These are phyloP conservation scores for Euplexia lucipara DNA, from an alignment of 2,888 invertebrate genomes.

Conservation along the genomic window DNA sequence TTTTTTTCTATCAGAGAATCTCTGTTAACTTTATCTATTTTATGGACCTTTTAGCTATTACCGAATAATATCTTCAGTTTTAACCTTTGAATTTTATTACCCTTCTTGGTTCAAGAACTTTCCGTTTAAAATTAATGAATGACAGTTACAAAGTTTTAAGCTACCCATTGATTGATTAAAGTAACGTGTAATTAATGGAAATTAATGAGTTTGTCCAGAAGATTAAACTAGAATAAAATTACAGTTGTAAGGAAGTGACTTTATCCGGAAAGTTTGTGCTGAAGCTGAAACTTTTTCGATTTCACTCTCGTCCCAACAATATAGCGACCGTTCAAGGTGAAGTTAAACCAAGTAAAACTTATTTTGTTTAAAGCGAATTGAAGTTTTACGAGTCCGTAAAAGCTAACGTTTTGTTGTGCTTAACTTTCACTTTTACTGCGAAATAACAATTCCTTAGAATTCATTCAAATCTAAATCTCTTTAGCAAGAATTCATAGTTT, in stretches of 20 bases:
- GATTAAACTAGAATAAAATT: slow-evolving; percentile 24
- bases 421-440: slow-evolving; percentile 40
- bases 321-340: slow-evolving; percentile 45
- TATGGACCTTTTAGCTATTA: no score
- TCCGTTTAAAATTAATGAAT: slow-evolving; percentile 16
- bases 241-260: slow-evolving; percentile 48
- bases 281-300: slow-evolving; percentile 66
- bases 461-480: slow-evolving; percentile 12
- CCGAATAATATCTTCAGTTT: no score
- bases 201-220: slow-evolving; percentile 30
- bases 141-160: slow-evolving; percentile 31
- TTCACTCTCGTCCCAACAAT: slow-evolving; percentile 57
- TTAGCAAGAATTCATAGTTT: not conserved
- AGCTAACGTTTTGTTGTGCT: slow-evolving; percentile 19
- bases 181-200: slow-evolving; percentile 30
- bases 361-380: slow-evolving; percentile 50
- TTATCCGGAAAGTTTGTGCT: slow-evolving; percentile 36
- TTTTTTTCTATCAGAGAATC: no score
- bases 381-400: slow-evolving; percentile 50
- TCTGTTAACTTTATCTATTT: no score
- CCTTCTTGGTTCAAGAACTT: not conserved
- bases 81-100: not conserved
- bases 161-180: slow-evolving; percentile 42
- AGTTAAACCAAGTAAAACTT: slow-evolving; percentile 53
- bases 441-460: slow-evolving; percentile 11